Evolutionary conservation across 2,113 vertebrate genomes (phyloP), one percentile per base, ranked within the genome.

Genomic region (Bufo bufo): DNA sequence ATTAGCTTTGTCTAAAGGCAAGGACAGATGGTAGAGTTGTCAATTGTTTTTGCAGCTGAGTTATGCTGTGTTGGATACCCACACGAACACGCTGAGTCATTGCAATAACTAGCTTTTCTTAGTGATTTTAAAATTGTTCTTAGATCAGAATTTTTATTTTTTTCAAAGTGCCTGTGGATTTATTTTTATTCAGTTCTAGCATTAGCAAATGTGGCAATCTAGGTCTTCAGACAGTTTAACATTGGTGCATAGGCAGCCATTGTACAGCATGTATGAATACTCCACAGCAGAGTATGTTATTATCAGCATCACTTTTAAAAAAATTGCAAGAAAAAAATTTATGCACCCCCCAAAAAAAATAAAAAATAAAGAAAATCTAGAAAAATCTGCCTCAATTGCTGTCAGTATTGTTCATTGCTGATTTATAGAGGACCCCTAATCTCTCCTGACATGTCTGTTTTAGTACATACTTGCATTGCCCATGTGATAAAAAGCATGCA

Each of bases 11-110:
- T 80, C 85, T 87, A 87, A 87, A 85, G 61, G 63, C 63, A 80
- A 80, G 77, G 85, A 80, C 85, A 87, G 85, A 87, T 87, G 85
- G 85, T 20, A 49, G 85, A 80, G 63, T 87, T 80, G 85, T 81
- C 77, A 69, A 87, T 87, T 87, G 85, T 87, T 80, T 87, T 87
- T 87, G 85, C 85, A 80, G 61, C 85, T 87, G 58, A 69, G 77
- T 80, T 87, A 80, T 80, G 23, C 75, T 65, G 85, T 80, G 77
- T 49, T 69, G 77, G 85, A 80, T 80, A 54, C 85, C 85, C 85
- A 81, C 77, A 87, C 69, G 85, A 80, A 87, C 75, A 80, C 54
- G 77, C 85, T 87, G 85, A 87, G 59, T 87, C 77, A 87, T 78
- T 87, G 12, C 3, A 66, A 80, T 56, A 80, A 80, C 47, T 81